Conservation (phyloP, 2,797 vertebrate genomes). For the Tarsius wallacei region DNA sequence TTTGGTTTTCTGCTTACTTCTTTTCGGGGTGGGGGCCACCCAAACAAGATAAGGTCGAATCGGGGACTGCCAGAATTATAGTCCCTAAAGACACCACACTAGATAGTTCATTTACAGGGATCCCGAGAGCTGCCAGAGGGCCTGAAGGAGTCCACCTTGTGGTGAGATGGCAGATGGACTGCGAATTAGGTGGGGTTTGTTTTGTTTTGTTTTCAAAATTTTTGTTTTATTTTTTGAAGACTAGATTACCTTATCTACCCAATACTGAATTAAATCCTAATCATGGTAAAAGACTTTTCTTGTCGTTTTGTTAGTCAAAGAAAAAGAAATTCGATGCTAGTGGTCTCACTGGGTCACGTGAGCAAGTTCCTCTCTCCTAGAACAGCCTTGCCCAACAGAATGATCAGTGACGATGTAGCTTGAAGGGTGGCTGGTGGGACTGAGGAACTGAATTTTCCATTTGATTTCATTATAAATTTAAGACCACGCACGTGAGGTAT, state of each 20-base stretch:
- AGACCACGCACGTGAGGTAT: neutral
- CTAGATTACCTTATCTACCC: neutral
- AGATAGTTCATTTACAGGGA: neutral
- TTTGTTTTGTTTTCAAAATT: neutral
- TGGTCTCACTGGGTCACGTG: neutral
- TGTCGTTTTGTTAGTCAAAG: neutral
- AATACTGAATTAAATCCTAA: neutral
- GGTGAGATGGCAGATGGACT: neutral
- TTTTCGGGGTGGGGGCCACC: neutral
- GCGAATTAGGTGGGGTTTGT: neutral
- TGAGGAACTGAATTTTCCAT: neutral
- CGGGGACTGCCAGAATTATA: neutral
- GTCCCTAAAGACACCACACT: neutral
- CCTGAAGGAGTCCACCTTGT: neutral
- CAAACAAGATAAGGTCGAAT: conserved; percentile 43
- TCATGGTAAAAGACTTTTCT: neutral
- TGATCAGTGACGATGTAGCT: neutral
- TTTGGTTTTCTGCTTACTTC: conserved; percentile 24
- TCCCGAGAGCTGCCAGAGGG: neutral
- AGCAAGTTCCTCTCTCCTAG: neutral
- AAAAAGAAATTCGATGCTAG: neutral
- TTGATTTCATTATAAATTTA: conserved; percentile 44
- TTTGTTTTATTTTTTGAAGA: conserved; percentile 56
- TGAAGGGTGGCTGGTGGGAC: neutral
- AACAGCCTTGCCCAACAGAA: neutral